phyloP scores from a whole-genome alignment of 2,888 invertebrate genomes.

The Aspidapion aeneum region DNA sequence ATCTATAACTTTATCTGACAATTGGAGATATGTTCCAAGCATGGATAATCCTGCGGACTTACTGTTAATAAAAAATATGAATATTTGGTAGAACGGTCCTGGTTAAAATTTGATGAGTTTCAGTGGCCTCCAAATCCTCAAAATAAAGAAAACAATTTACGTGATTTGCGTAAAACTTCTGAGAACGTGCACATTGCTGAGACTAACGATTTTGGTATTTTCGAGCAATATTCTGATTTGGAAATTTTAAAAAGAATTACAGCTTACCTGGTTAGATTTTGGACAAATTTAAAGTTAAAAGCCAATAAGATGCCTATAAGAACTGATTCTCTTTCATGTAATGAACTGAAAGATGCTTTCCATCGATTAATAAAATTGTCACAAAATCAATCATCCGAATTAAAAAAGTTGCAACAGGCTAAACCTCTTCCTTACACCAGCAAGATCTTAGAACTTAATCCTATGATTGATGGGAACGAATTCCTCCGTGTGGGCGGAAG shows the following conservation, averaged over 20 bases:
- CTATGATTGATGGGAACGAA: constrained; percentile 22
- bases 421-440: constrained; percentile 9
- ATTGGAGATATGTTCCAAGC: constrained; percentile 26
- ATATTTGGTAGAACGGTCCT: no score
- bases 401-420: constrained; percentile 2
- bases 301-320: background rate
- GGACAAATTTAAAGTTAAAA: background rate
- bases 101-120: background rate
- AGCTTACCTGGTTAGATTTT: constrained; percentile 6
- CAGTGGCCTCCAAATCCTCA: background rate
- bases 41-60: constrained; percentile 26
- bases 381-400: constrained; percentile 10
- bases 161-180: background rate
- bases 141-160: background rate
- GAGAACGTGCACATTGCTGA: background rate
- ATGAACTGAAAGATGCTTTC: constrained; percentile 9
- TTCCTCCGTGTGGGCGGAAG: constrained; percentile 25
- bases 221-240: constrained; percentile 11
- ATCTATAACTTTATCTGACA: constrained; percentile 4
- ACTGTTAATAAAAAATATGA: background rate
- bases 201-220: background rate
- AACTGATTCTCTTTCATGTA: background rate
- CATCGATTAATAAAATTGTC: constrained; percentile 8
- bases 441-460: constrained; percentile 21
- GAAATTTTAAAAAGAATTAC: constrained; percentile 6